These are phyloP conservation scores for Metopolophium dirhodum DNA, from an alignment of 1,140 invertebrate genomes.

Conservation along the genomic window DNA sequence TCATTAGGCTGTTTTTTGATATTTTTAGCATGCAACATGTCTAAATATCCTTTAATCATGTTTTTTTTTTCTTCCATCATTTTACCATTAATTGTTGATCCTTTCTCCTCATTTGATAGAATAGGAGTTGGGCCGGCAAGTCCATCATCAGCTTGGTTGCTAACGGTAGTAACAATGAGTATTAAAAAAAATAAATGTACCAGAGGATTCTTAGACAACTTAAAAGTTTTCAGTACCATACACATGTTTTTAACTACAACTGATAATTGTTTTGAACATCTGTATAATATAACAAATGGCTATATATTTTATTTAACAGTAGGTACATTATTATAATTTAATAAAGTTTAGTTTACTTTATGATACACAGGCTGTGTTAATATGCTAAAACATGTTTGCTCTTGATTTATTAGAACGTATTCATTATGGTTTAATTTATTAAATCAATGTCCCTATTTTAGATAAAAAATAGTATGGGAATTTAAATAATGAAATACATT, in stretches of 20 bases:
- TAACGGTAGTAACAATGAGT: background rate
- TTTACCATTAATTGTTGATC: background rate
- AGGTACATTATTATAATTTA: background rate
- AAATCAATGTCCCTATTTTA: background rate
- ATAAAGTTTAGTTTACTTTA: background rate
- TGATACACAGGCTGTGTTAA: background rate
- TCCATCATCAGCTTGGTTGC: background rate
- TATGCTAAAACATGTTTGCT: background rate
- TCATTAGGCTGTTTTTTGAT: too few species aligned
- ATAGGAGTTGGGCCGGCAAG: background rate
- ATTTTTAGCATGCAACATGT: background rate
- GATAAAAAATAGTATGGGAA: background rate
- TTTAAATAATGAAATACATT: slow-evolving; percentile 2
- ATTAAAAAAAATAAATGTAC: background rate
- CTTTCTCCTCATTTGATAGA: background rate
- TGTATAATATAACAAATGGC: background rate
- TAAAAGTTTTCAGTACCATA: background rate
- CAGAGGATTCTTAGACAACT: background rate
- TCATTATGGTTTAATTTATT: background rate
- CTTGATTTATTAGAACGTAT: background rate
- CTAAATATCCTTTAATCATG: too few species aligned
- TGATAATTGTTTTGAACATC: background rate
- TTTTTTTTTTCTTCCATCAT: background rate
- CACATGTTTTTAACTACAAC: background rate
- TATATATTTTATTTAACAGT: background rate